Conservation (phyloP, 1,140 invertebrate genomes). For the Cardiocondyla obscurior region DNA sequence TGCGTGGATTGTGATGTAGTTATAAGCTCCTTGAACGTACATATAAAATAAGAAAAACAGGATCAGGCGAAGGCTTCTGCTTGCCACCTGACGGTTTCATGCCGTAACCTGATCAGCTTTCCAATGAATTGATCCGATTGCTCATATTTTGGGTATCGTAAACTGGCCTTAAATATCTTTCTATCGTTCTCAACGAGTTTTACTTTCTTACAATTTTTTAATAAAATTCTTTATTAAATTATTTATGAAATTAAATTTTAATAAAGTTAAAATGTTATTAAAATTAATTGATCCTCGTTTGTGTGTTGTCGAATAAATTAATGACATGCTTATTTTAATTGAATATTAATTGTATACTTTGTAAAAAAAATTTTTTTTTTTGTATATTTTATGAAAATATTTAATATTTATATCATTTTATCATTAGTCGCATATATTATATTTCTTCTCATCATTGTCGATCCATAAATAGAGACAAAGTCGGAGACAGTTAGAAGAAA, state of each 20-base stretch:
- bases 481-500: slow-evolving; percentile 66
- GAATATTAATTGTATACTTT: background rate
- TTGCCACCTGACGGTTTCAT: slow-evolving; percentile 78
- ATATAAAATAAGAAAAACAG: slow-evolving; percentile 30
- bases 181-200: background rate
- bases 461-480: background rate
- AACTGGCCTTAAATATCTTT: slow-evolving; percentile 18
- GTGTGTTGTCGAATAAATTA: too few relatives aligned
- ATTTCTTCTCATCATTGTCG: slow-evolving; percentile 15
- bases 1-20: too few relatives aligned
- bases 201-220: background rate
- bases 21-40: too few relatives aligned
- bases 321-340: too few relatives aligned
- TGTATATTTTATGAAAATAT: background rate
- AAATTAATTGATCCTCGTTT: background rate
- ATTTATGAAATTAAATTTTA: too few relatives aligned
- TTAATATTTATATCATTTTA: background rate
- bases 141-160: slow-evolving; percentile 68
- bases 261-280: background rate
- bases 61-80: slow-evolving; percentile 60
- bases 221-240: background rate
- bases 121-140: slow-evolving; percentile 73
- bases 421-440: slow-evolving; percentile 32
- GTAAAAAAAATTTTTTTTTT: too few relatives aligned
- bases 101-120: slow-evolving; percentile 72